Evolutionary conservation across 2,888 invertebrate genomes (phyloP), one percentile per base, ranked within the genome.

Genomic region (Corbicula japonica): DNA sequence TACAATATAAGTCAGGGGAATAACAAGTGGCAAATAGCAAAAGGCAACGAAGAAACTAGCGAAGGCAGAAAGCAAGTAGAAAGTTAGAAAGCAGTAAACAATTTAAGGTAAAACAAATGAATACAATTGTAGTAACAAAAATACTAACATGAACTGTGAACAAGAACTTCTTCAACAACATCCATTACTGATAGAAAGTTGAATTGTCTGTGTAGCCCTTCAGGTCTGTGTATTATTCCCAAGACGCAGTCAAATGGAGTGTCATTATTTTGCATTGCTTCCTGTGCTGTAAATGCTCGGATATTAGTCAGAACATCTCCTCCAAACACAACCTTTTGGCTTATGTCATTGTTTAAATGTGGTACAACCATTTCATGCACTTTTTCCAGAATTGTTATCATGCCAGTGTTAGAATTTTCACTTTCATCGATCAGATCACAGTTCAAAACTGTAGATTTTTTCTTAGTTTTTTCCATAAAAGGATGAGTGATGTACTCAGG

Each of bases 141-240:
- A n/a, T n/a, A n/a, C n/a, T n/a, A 56, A 61, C 41, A 61, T 5
- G 3, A 35, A 32, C 66, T 50, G 23, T 30, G 48, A 65, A 65
- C 38, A 41, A 41, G 38, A 18, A 48, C 32, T 52, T 48, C 44
- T 8, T 44, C 44, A 34, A 65, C 32, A 26, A 8, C 26, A 56
- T 44, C 23, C n/a, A n/a, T 56, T 54, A 56, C 56, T 30, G 28
- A 28, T 38, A 69, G 46, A 48, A 69, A 69, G 58, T 78, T 78
- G 71, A 83, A 76, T 30, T 60, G 54, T 56, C 69, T 44, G 58
- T 80, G 80, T 23, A 80, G 60, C n/a, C 80, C 76, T 69, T 80
- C 80, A 41, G 76, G 72, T 21, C 73, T 23, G 50, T 80, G 80
- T n/a, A 50, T 26, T 12, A 79, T 35, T 15, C 79, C 73, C n/a